phyloP scores from a whole-genome alignment of 2,797 vertebrate species.

The Pygocentrus nattereri region DNA sequence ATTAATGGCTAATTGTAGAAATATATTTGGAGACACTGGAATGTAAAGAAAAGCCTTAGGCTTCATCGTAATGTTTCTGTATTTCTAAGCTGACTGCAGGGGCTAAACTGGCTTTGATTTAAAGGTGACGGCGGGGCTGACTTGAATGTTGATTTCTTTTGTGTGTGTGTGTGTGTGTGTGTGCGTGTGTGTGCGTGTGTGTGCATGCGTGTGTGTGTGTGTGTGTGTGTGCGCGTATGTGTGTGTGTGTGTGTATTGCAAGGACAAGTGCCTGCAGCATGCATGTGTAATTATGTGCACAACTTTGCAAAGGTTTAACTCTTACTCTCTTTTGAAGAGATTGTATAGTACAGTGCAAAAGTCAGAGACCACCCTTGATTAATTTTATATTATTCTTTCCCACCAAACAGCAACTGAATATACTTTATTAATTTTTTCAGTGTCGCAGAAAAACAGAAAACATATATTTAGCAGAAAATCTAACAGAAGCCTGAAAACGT shows the following conservation, averaged over 20 bases:
- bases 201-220: slow-evolving; percentile 11
- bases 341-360: neutral
- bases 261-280: slow-evolving; percentile 6
- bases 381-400: too few relatives aligned
- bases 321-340: neutral
- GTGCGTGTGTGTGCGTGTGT: slow-evolving; percentile 40
- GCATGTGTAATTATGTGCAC: neutral
- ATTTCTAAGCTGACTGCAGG: slow-evolving; percentile 63
- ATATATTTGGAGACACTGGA: neutral
- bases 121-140: slow-evolving; percentile 55
- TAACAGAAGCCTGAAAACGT: too few relatives aligned
- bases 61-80: slow-evolving; percentile 69
- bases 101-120: slow-evolving; percentile 70
- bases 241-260: slow-evolving; percentile 44
- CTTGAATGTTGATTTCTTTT: slow-evolving; percentile 64
- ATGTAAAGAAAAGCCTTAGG: slow-evolving; percentile 64
- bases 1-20: slow-evolving; percentile 62
- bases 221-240: slow-evolving; percentile 40
- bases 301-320: slow-evolving; percentile 10
- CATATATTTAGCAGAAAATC: too few relatives aligned
- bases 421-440: too few relatives aligned
- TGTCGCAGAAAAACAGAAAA: too few relatives aligned
- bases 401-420: too few relatives aligned
- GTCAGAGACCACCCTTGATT: too few relatives aligned
- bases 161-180: slow-evolving; percentile 47